phyloP scores from a whole-genome alignment of 1,140 invertebrate species.

The Reticulitermes speratus region DNA sequence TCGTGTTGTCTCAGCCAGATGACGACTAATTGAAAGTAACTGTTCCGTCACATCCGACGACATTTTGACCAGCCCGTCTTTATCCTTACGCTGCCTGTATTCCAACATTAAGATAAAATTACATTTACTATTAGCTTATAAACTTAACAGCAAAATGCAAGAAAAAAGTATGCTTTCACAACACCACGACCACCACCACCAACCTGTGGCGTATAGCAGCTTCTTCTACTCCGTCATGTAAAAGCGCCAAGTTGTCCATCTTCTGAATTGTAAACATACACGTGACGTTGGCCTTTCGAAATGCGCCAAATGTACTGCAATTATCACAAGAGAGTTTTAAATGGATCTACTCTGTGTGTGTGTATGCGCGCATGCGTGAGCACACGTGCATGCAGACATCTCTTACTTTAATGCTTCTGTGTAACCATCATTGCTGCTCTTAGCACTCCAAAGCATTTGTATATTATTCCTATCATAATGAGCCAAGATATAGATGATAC shows the following conservation, averaged over 20 bases:
- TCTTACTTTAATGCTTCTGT: too few species aligned
- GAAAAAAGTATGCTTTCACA: background rate
- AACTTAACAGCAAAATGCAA: background rate
- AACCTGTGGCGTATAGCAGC: constrained; percentile 55
- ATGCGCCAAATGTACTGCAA: constrained; percentile 66
- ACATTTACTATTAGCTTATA: background rate
- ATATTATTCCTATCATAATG: too few species aligned
- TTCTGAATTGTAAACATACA: constrained; percentile 74
- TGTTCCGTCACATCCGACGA: constrained; percentile 77
- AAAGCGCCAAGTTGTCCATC: constrained; percentile 65
- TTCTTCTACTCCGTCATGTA: constrained; percentile 59
- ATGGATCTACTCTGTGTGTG: too few species aligned
- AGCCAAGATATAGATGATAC: too few species aligned
- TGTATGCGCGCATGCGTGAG: too few species aligned
- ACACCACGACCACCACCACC: background rate
- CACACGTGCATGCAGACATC: background rate
- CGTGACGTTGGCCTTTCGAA: constrained; percentile 74
- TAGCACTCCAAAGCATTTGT: too few species aligned
- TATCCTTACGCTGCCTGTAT: constrained; percentile 56
- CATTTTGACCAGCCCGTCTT: constrained; percentile 62
- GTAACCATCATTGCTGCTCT: too few species aligned
- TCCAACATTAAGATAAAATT: constrained; percentile 15
- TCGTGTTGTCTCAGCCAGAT: constrained; percentile 82
- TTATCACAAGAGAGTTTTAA: constrained; percentile 27
- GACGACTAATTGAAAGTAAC: constrained; percentile 76